A percentile compares a stretch with the other conserved stretches of the same genome.
Conservation (phyloP, 2,888 invertebrate species). For the Venustoraphidia nigricollis region DNA sequence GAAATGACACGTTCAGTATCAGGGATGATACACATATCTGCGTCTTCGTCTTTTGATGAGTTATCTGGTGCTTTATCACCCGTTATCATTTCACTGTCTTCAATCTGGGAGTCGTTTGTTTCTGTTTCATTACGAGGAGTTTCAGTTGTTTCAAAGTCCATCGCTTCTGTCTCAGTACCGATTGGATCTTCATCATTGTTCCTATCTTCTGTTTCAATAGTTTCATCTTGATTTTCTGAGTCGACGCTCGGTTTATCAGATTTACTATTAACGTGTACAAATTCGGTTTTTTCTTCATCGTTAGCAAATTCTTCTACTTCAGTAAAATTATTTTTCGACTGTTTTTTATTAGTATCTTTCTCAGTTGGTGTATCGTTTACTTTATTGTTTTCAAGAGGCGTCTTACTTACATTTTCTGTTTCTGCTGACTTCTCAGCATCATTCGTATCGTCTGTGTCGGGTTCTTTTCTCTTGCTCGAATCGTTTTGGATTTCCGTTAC, state of each 20-base stretch:
- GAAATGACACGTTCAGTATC: slow-evolving; percentile 51
- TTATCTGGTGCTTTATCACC: background rate
- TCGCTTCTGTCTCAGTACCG: background rate
- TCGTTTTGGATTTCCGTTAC: too few species aligned
- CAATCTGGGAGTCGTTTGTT: background rate
- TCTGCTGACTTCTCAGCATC: too few species aligned
- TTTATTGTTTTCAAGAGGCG: too few species aligned
- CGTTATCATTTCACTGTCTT: background rate
- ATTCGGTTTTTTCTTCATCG: slow-evolving; percentile 2
- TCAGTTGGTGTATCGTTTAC: too few species aligned
- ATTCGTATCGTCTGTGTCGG: too few species aligned
- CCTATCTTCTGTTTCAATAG: background rate
- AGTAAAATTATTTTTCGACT: too few species aligned
- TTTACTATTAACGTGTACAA: slow-evolving; percentile 4
- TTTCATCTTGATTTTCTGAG: background rate
- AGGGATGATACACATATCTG: slow-evolving; percentile 50
- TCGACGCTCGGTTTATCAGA: background rate
- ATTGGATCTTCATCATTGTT: background rate
- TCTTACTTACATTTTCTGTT: too few species aligned
- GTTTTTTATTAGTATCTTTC: too few species aligned
- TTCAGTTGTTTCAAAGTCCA: too few species aligned
- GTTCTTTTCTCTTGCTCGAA: too few species aligned
- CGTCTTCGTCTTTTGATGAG: slow-evolving; percentile 38
- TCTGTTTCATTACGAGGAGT: background rate
- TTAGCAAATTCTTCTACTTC: too few species aligned